Evolutionary conservation across 2,888 invertebrate species (phyloP), one percentile per base, ranked within the genome.

Genomic region (Diaperis boleti): DNA sequence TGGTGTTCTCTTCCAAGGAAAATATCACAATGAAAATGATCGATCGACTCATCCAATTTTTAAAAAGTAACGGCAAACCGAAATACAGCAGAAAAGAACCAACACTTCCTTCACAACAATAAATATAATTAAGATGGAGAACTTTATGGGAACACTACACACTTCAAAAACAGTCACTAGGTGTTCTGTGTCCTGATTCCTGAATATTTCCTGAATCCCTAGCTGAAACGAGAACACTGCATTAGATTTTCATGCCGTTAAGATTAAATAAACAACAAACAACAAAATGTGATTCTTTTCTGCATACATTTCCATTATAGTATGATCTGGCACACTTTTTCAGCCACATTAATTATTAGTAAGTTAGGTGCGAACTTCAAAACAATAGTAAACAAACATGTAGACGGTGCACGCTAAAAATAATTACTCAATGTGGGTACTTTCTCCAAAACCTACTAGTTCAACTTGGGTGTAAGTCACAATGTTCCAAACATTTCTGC

Each of bases 1-100:
- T 57, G 57, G 57, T 57, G 57, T 57, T 57, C 37, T 56, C 18
- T 11, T 29, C 44, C 44, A 44, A 33, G 11, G 11, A 37, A 57
- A 41, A 41, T 57, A 57, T 57, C 57, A 57, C 57, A 55, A 49
- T 22, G 15, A 17, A 54, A 55, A 55, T 26, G 26, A 35, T 49
- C 35, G 3, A 41, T 7, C 41, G n/a, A 17, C 20, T 44, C 22
- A 6, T 44, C 44, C 17, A n/a, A 44, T 13, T 18, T n/a, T 37
- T 37, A 41, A 41, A 11, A 18, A 26, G 20, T 20, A 10, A n/a
- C 13, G 14, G 33, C 5, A 22, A 39, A 41, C 29, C 5, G 8
- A 6, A 20, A 50, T 50, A 39, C 7, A n/a, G n/a, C 54, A 42
- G 55, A 55, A 55, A 55, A 55, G 41, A 55, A 55, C 55, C 55